Percentiles rank a stretch among this genome's conserved stretches.
Evolutionary conservation across 2,888 invertebrate species (phyloP).

Genomic region (Caenorhabditis afra): DNA sequence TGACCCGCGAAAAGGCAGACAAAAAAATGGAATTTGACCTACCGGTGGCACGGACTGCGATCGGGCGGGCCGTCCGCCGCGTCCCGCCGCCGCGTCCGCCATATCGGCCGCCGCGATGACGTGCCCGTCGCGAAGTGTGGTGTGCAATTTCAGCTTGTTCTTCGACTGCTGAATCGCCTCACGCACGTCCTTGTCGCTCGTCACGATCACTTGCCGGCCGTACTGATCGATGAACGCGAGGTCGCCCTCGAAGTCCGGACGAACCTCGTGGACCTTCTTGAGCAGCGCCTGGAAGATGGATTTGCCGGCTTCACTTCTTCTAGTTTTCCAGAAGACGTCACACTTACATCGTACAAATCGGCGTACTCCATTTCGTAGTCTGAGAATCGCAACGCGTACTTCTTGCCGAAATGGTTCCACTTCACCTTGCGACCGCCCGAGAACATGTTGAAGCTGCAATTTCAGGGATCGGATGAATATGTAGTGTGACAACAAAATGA

Average conservation of each 20-base stretch:
- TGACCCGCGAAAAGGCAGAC: not conserved
- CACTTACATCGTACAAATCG: conserved; percentile 74
- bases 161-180: conserved; percentile 71
- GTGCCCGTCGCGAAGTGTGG: conserved; percentile 66
- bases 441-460: conserved; percentile 76
- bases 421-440: conserved; percentile 74
- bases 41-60: conserved; percentile 76
- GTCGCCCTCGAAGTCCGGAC: conserved; percentile 77
- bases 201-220: conserved; percentile 75
- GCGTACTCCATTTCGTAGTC: conserved; percentile 78
- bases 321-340: too few species aligned
- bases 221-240: conserved; percentile 77
- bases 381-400: conserved; percentile 72
- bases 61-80: conserved; percentile 64
- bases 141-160: conserved; percentile 75
- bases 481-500: not conserved
- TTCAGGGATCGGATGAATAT: not conserved
- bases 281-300: conserved; percentile 68
- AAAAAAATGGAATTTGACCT: too few species aligned
- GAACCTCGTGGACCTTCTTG: conserved; percentile 74
- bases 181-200: conserved; percentile 73
- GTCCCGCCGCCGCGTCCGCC: conserved; percentile 53
- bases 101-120: conserved; percentile 77
- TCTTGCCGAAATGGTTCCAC: conserved; percentile 80
- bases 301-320: too few species aligned